phyloP scores from a whole-genome alignment of 2,113 vertebrate species.

The Otocyon megalotis region DNA sequence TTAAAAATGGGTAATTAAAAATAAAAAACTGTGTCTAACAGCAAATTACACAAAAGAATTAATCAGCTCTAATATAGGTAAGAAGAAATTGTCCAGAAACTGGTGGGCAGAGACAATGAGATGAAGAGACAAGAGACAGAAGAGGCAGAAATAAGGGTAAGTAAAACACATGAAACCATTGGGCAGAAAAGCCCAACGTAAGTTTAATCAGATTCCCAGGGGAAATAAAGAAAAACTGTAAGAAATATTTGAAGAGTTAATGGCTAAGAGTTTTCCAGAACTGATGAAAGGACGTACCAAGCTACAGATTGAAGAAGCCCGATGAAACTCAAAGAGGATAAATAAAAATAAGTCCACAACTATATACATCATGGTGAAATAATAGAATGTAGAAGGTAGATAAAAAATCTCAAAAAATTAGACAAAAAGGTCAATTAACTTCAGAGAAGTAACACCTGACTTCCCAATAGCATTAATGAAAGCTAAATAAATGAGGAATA shows the following conservation, averaged over 20 bases:
- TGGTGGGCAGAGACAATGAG: background rate
- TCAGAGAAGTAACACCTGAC: background rate
- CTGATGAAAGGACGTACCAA: background rate
- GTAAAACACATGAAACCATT: background rate
- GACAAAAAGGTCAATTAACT: background rate
- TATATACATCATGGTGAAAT: background rate
- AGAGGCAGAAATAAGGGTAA: background rate
- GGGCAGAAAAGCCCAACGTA: background rate
- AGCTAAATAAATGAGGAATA: background rate
- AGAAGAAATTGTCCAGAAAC: slow-evolving; percentile 40
- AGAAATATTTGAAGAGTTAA: background rate
- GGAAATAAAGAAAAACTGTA: background rate
- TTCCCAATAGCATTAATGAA: background rate
- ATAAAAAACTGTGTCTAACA: background rate
- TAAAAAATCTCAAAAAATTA: background rate
- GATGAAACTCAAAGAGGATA: background rate
- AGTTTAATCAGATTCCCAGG: slow-evolving; percentile 10
- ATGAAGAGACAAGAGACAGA: background rate
- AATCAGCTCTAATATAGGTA: background rate
- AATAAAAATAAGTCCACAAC: background rate
- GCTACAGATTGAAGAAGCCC: background rate
- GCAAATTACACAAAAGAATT: slow-evolving; percentile 1
- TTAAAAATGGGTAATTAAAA: background rate
- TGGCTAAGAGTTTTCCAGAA: background rate
- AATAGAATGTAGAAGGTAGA: background rate